Conservation (phyloP, 2,888 invertebrate species). For the Machimus rusticus region DNA sequence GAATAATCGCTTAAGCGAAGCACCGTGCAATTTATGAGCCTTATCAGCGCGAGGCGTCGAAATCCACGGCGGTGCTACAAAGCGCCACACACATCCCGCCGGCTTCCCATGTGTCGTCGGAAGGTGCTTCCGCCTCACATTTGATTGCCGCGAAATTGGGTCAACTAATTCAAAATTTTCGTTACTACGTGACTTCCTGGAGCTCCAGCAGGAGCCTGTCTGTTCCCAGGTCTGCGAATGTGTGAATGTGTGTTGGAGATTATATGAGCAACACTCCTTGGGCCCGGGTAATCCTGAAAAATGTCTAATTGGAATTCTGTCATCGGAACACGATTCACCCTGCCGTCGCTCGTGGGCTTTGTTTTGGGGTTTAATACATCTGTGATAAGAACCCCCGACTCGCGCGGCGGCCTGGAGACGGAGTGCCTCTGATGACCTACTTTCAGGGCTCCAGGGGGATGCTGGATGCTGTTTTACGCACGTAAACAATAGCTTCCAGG, state of each 20-base stretch:
- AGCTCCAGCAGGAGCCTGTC: neutral
- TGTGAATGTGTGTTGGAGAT: neutral
- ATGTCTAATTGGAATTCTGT: slow-evolving; percentile 12
- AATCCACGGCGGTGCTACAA: neutral
- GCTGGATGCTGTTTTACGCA: slow-evolving; percentile 5
- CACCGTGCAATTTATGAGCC: neutral
- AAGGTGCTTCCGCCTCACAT: neutral
- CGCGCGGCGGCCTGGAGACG: neutral
- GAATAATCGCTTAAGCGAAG: slow-evolving; percentile 24
- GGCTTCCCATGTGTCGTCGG: neutral
- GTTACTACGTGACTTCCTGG: slow-evolving; percentile 13
- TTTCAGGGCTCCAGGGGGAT: neutral
- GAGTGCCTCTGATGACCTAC: neutral
- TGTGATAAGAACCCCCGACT: slow-evolving; percentile 7
- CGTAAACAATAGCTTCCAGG: slow-evolving; percentile 19
- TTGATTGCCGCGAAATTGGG: slow-evolving; percentile 28
- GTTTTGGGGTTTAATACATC: slow-evolving; percentile 11
- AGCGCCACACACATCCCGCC: neutral
- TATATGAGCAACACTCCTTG: neutral
- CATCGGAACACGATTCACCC: neutral
- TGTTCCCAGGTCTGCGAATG: neutral
- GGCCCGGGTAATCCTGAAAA: neutral
- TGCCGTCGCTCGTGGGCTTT: neutral
- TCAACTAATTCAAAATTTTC: slow-evolving; percentile 32
- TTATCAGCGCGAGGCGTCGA: neutral